Percentiles rank a stretch among this genome's conserved stretches.
Evolutionary conservation across 2,113 vertebrate genomes (phyloP).

Genomic region (Rynchops niger): DNA sequence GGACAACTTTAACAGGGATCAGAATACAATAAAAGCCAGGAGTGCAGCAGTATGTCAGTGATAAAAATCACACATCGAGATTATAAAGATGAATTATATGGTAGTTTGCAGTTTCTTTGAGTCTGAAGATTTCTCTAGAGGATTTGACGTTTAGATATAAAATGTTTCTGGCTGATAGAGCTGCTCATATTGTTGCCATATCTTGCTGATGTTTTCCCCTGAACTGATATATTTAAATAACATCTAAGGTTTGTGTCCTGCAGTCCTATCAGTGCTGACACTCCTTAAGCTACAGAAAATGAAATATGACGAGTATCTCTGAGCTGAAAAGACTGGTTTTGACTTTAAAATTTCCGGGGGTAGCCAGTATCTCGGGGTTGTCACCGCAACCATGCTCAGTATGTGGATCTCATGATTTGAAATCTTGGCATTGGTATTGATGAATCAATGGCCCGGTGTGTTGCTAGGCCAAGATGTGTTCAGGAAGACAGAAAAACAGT

Average conservation of each 20-base stretch:
- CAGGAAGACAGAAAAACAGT: not conserved
- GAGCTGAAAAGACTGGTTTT: not conserved
- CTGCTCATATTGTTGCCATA: not conserved
- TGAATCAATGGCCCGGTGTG: rapidly evolving
- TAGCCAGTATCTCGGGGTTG: not conserved
- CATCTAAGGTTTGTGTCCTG: not conserved
- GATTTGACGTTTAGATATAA: not conserved
- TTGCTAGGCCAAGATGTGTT: not conserved
- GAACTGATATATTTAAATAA: slow-evolving; percentile 13
- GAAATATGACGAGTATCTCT: not conserved
- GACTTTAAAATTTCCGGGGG: not conserved
- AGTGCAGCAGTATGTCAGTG: not conserved
- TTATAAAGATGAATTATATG: not conserved
- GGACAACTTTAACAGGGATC: not conserved
- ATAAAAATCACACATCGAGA: slow-evolving; percentile 10
- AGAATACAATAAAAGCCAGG: not conserved
- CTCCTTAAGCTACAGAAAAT: not conserved
- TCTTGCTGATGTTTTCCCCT: not conserved
- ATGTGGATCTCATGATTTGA: not conserved
- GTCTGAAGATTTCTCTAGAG: not conserved
- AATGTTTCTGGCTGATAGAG: not conserved
- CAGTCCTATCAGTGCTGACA: not conserved
- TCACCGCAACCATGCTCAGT: not conserved
- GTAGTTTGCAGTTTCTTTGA: not conserved
- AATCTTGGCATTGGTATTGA: not conserved